Base-by-base conservation (phyloP, 1,140 invertebrate genomes). In the Drosophila nikananu region DNA sequence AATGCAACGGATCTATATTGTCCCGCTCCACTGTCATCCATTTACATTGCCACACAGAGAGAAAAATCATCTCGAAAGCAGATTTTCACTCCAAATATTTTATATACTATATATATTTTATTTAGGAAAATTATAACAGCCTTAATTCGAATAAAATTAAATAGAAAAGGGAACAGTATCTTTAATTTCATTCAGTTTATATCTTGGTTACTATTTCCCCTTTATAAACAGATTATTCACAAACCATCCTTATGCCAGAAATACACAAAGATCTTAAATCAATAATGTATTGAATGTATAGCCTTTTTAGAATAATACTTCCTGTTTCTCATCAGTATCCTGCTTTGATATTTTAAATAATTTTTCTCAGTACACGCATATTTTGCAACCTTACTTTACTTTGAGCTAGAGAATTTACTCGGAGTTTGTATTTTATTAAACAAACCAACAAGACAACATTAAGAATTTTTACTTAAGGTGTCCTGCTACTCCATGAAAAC, bases 1-100 rank as follows among this genome's bases (percentile, higher is more conserved):
- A 81, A 55, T 61, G 73, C 42, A 81, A 46, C 37, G 57, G 52
- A 71, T 59, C 37, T 72, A 72, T 52, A 61, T 55, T 58, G 46
- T 49, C 41, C 51, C 41, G 35, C 54, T 61, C 54, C 19, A 23
- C 55, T 68, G 62, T 59, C 72, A 68, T 70, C 49, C 76, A 58
- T 58, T 51, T 58, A 57, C 74, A 77, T 42, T 25, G n/a, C 0
- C 55, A 10, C 35, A 12, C 25, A 12, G 15, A 3, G 9, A 17
- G 30, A 9, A 55, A 55, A 55, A 55, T 4, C 30, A 30, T 9
- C 8, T 30, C 2, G 8, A 30, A 8, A 10, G 30, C 3, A 32
- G 27, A 12, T 52, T 52, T 46, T 46, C 23, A 21, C 12, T 21
- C 5, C 6, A 30, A 19, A 4, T 15, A 27, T 27, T 7, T 27